Evolutionary conservation across 2,888 invertebrate genomes (phyloP), one percentile per base, ranked within the genome.

Genomic region (Drosophila rellima): DNA sequence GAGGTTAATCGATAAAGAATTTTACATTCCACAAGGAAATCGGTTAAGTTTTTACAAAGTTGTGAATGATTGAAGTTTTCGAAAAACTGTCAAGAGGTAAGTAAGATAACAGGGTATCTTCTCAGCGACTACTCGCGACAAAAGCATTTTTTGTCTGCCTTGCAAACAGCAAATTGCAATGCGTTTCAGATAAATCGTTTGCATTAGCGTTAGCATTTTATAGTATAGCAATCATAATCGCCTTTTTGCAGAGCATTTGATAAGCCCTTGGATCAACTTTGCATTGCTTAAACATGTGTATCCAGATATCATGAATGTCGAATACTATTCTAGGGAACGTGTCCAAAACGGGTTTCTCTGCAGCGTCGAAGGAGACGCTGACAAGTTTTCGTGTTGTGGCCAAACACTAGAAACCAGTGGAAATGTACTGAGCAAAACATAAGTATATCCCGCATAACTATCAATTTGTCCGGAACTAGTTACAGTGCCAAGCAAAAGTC

Each of bases 101-200:
- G 20, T 20, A 2, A 2, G 20, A 40, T 15, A 31, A 31, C 13
- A 60, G 62, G 54, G 63, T 56, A 63, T 56, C 15, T 39, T 7
- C 6, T 2, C 10, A 2, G 1, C 54, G 45, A 13, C 18, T 54
- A 62, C 5, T 2, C 2, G 5, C 3, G 6, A 20, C 6, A 0
- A 7, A 10, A 0, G 1, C 1, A 3, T 31, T 18, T 54, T 31
- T 70, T 39, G 23, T 2, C 0, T 17, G 17, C 20, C 31, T 31
- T 40, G 29, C 40, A 26, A 7, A 26, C 61, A 48, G 59, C 33
- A 23, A 59, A 42, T 69, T 31, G 20, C 13, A 44, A 52, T 71
- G 67, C 51, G 47, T 37, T 63, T 60, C 15, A 47, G 55, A 50
- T 70, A 51, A 63, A 54, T 31, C 37, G 18, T 23, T 26, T 40